Evolutionary conservation across 2,888 invertebrate species (phyloP).

Genomic region (Ceriagrion tenellum): DNA sequence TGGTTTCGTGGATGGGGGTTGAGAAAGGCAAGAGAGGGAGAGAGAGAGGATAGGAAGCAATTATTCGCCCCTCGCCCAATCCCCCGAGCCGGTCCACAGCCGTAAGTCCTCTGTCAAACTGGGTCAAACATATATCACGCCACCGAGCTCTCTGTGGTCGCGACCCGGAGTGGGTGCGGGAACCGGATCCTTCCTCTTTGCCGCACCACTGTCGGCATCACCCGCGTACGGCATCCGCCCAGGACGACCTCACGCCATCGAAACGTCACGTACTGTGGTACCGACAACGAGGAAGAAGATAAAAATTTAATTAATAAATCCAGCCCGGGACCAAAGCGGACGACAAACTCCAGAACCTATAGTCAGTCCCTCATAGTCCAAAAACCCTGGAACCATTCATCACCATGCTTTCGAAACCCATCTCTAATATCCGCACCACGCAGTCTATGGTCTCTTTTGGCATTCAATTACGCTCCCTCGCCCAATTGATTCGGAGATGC

Average conservation of each 20-base stretch:
- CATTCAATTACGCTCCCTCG: neutral
- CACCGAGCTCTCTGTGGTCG: neutral
- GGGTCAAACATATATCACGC: constrained; percentile 18
- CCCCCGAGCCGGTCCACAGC: neutral
- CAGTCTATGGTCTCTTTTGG: neutral
- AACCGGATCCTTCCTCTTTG: neutral
- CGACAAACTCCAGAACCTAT: neutral
- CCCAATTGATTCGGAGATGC: neutral
- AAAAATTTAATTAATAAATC: neutral
- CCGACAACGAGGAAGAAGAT: neutral
- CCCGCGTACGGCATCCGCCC: neutral
- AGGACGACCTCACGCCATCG: neutral
- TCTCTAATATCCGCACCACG: neutral
- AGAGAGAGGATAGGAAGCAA: neutral
- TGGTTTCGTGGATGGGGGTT: too few relatives aligned
- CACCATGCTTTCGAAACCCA: neutral
- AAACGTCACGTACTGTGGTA: neutral
- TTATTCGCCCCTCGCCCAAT: neutral
- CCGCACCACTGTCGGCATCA: neutral
- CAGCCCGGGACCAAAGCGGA: neutral
- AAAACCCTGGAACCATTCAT: neutral
- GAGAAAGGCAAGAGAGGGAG: too few relatives aligned
- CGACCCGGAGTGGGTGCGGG: neutral
- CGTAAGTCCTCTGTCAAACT: constrained; percentile 10
- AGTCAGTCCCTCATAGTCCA: neutral